Base-by-base conservation (phyloP, 2,888 invertebrate species). In the Lasioglossum calceatum region DNA sequence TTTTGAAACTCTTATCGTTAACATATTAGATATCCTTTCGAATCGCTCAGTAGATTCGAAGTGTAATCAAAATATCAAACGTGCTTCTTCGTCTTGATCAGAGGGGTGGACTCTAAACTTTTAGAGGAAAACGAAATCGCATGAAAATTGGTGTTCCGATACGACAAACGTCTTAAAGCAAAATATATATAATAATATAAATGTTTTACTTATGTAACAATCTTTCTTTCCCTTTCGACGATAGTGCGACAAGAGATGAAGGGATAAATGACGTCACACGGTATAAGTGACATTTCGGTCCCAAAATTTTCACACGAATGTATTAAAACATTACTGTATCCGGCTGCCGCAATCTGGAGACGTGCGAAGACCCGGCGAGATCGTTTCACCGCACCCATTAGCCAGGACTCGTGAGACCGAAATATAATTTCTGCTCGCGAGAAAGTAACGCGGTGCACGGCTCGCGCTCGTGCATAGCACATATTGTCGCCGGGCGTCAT, bases 341-440 rank as follows among this genome's bases (percentile, higher is more conserved):
- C 19, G 50, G 50, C 50, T 50, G 50, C 36, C 42, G 42, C 47
- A 50, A 81, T 79, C 67, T 50, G 5, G 50, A 50, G 23, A 36
- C 4, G 12, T 27, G 23, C 16, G 61, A 27, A 75, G 36, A 72
- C 23, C 39, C 32, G 39, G 77, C 75, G 78, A 87, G 79, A 85
- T 79, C 82, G 78, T 32, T 76, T 70, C 47, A 76, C 87, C 87
- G 81, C 86, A 73, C 86, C 87, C 86, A 86, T 80, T 82, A 32
- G 58, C 82, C 75, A n/a, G 54, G 39, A 36, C n/a, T 39, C 39
- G 42, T 27, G n/a, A 19, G 39, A 64, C 12, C 54, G 72, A 64
- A 70, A 81, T 73, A 86, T 73, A 86, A 86, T 82, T 87, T 72
- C 77, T 39, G 61, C 47, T 39, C 64, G 77, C 85, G 85, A 79